Evolutionary conservation across 2,888 invertebrate species (phyloP).

Genomic region (Torymus auratus): DNA sequence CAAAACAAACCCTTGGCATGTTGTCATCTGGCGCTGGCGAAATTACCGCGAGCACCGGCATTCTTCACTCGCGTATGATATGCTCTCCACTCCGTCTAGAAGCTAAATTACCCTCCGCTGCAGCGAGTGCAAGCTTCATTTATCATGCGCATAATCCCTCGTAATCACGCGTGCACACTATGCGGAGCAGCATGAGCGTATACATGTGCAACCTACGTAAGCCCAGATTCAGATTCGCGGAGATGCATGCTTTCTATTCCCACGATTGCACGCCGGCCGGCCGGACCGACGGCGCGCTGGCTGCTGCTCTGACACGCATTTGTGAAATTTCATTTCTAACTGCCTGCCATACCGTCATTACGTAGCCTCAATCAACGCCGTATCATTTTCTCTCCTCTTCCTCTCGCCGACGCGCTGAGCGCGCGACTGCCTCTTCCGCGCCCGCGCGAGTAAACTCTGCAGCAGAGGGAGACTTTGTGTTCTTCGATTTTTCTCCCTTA

Average conservation of each 20-base stretch:
- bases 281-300: slow-evolving; percentile 52
- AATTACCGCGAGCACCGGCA: background rate
- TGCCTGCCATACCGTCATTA: slow-evolving; percentile 66
- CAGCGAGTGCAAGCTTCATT: slow-evolving; percentile 23
- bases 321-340: slow-evolving; percentile 69
- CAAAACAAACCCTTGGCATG: too few relatives aligned
- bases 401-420: slow-evolving; percentile 16
- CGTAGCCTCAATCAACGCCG: slow-evolving; percentile 64
- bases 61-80: background rate
- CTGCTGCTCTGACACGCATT: slow-evolving; percentile 62
- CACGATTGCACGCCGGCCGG: slow-evolving; percentile 63
- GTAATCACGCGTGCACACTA: slow-evolving; percentile 29
- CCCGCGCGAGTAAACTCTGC: background rate
- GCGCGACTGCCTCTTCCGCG: slow-evolving; percentile 49
- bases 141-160: slow-evolving; percentile 38
- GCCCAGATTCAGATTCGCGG: slow-evolving; percentile 60
- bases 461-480: background rate
- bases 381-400: slow-evolving; percentile 65
- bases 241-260: slow-evolving; percentile 69
- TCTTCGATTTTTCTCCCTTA: slow-evolving; percentile 27
- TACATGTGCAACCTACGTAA: slow-evolving; percentile 29
- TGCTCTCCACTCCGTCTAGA: background rate
- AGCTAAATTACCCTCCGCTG: background rate
- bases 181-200: background rate
- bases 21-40: too few relatives aligned